These are phyloP conservation scores for Acrossocheilus wenchowensis DNA, from an alignment of 2,797 vertebrate genomes.

Conservation along the genomic window DNA sequence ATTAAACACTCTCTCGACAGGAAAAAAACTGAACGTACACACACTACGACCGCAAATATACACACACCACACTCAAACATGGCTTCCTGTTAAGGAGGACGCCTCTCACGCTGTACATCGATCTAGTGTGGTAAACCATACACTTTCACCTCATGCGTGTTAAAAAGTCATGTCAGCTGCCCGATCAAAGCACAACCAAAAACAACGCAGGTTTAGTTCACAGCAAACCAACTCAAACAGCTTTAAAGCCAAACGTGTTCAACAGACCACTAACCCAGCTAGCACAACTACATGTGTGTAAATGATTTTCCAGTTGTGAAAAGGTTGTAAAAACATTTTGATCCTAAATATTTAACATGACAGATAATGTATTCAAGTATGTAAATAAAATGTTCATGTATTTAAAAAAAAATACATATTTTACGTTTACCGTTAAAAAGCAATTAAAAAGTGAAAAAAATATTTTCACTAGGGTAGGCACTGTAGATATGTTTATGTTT, in stretches of 20 bases:
- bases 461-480: too few species aligned
- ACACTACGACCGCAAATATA: conserved; percentile 7
- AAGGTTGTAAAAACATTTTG: neutral
- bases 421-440: neutral
- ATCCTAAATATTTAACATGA: neutral
- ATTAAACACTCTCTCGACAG: conserved; percentile 29
- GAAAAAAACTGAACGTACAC: neutral
- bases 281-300: neutral
- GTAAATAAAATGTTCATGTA: neutral
- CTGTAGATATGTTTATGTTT: neutral
- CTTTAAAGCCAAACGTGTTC: neutral
- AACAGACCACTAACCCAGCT: conserved; percentile 16
- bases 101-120: conserved; percentile 10
- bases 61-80: conserved; percentile 27
- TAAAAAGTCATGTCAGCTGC: conserved; percentile 15
- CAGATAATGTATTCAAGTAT: neutral
- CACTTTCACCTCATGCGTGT: conserved; percentile 41
- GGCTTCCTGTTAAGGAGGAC: conserved; percentile 27
- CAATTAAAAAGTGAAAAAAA: neutral
- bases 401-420: neutral
- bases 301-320: neutral
- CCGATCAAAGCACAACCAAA: conserved; percentile 17
- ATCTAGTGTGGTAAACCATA: conserved; percentile 4
- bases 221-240: conserved; percentile 27
- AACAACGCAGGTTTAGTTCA: conserved; percentile 32